phyloP scores from a whole-genome alignment of 2,797 vertebrate species.

The Rhadinocentrus ornatus region DNA sequence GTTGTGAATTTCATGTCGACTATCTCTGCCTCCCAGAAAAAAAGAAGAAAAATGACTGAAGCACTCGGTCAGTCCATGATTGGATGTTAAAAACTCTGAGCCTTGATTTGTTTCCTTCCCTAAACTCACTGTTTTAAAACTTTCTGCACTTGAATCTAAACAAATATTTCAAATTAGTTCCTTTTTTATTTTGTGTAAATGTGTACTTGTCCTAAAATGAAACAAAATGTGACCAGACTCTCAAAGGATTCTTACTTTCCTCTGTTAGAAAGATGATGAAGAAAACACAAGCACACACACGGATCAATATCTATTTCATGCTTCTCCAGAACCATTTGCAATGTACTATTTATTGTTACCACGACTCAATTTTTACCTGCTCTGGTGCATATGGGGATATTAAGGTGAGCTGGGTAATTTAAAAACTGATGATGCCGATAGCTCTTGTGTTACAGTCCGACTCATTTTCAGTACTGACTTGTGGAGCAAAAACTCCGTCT shows the following conservation, averaged over 20 bases:
- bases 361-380: conserved; percentile 41
- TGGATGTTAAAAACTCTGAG: background rate
- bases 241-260: conserved; percentile 13
- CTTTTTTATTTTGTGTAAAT: background rate
- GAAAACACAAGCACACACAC: conserved; percentile 18
- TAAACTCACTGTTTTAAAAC: background rate
- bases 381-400: conserved; percentile 25
- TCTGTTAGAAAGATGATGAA: conserved; percentile 13
- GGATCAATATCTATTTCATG: conserved; percentile 74
- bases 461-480: conserved; percentile 28
- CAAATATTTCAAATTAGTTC: background rate
- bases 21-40: conserved; percentile 11
- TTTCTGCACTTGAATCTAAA: conserved; percentile 8
- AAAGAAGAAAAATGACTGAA: background rate
- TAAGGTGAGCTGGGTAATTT: conserved; percentile 46
- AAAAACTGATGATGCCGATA: conserved; percentile 33
- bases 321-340: conserved; percentile 39
- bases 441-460: conserved; percentile 22
- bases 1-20: conserved; percentile 8
- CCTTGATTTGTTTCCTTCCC: background rate
- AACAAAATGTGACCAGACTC: conserved; percentile 8
- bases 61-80: background rate
- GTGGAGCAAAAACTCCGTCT: conserved; percentile 11
- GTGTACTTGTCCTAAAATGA: conserved; percentile 15
- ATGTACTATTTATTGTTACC: conserved; percentile 40